phyloP scores from a whole-genome alignment of 1,140 invertebrate species.

The Solen grandis region DNA sequence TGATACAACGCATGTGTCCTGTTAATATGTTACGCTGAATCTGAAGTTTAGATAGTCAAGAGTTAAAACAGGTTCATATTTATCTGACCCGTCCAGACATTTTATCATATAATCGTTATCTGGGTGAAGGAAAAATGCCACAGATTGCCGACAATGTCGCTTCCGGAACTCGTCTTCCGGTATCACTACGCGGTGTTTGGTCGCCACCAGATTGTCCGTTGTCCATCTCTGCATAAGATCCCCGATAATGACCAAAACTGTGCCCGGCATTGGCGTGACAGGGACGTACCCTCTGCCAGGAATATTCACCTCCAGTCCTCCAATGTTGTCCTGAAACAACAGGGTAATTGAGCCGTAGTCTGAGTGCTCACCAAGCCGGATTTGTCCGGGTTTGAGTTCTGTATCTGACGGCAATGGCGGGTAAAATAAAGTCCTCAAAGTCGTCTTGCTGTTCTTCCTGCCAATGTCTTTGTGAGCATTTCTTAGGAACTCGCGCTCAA shows the following conservation, averaged over 20 bases:
- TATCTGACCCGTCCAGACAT: conserved; percentile 62
- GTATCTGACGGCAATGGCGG: conserved; percentile 4
- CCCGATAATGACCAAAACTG: conserved; percentile 54
- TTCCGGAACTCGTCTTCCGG: too few species aligned
- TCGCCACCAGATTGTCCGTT: conserved; percentile 60
- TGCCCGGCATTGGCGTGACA: conserved; percentile 38
- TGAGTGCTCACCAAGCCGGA: conserved; percentile 87
- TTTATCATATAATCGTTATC: conserved; percentile 84
- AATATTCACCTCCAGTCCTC: too few species aligned
- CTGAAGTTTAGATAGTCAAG: conserved; percentile 62
- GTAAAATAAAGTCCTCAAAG: conserved; percentile 36
- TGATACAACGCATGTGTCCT: too few species aligned
- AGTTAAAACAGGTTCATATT: conserved; percentile 66
- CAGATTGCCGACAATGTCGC: too few species aligned
- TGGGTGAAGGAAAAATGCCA: conserved; percentile 90
- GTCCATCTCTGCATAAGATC: too few species aligned
- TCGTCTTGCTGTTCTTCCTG: conserved; percentile 14
- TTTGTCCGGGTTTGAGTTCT: conserved; percentile 78
- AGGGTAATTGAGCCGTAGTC: too few species aligned
- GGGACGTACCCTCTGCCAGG: conserved; percentile 67
- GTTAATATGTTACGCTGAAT: conserved; percentile 30
- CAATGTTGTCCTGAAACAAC: too few species aligned
- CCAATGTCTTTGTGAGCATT: conserved; percentile 25
- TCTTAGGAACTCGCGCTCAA: conserved; percentile 27
- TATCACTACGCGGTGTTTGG: conserved; percentile 87